Evolutionary conservation across 2,797 vertebrate genomes (phyloP).

Genomic region (Cyprinella venusta): DNA sequence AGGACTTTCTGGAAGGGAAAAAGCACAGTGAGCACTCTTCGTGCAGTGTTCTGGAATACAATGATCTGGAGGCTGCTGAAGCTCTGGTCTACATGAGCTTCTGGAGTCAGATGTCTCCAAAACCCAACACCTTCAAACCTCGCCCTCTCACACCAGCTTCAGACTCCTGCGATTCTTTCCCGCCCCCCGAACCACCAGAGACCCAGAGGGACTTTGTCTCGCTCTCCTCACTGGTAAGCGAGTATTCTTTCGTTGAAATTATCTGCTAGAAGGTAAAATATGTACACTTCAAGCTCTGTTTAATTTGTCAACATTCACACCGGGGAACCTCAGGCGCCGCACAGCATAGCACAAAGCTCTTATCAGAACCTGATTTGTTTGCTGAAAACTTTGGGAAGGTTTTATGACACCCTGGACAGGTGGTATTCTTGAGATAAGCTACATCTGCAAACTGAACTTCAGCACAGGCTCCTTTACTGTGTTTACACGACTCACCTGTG

Average conservation of each 20-base stretch:
- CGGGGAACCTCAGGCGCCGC: background rate
- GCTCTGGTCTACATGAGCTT: constrained; percentile 97
- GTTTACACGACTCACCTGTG: constrained; percentile 18
- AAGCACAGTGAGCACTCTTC: constrained; percentile 85
- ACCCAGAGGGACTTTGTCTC: constrained; percentile 87
- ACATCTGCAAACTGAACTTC: constrained; percentile 62
- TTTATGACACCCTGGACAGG: constrained; percentile 58
- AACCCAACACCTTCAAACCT: constrained; percentile 76
- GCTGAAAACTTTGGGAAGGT: constrained; percentile 49
- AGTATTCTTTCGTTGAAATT: background rate
- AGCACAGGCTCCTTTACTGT: constrained; percentile 50
- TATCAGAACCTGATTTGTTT: constrained; percentile 53
- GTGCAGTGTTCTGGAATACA: constrained; percentile 86
- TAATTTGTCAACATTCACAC: constrained; percentile 47
- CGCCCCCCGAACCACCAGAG: constrained; percentile 76
- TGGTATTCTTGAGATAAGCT: constrained; percentile 60
- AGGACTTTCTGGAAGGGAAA: constrained; percentile 83
- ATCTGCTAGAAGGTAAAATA: constrained; percentile 13
- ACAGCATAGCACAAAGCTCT: constrained; percentile 25
- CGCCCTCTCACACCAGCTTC: constrained; percentile 94
- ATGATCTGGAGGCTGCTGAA: constrained; percentile 94
- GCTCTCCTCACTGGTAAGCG: constrained; percentile 91
- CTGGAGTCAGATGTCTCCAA: constrained; percentile 87
- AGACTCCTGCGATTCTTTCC: constrained; percentile 89
- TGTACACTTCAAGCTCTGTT: constrained; percentile 34